Percentiles rank a stretch among this genome's conserved stretches.
phyloP scores from a whole-genome alignment of 2,113 vertebrate species.

The Nesospiza acunhae region DNA sequence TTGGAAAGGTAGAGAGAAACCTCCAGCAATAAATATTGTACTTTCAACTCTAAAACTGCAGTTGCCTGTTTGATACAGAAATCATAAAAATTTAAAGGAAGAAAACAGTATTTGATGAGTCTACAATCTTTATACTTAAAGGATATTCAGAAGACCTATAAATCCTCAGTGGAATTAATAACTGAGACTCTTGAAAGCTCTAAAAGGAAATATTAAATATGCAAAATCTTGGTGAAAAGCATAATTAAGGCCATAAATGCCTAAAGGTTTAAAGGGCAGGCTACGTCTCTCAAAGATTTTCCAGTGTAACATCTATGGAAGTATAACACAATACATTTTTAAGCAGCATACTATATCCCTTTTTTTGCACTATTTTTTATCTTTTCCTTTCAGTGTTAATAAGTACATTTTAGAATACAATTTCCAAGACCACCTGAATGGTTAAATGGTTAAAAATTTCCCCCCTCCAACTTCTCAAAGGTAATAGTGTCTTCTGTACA shows the following conservation, averaged over 20 bases:
- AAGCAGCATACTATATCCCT: not conserved
- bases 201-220: constrained; percentile 78
- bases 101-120: constrained; percentile 73
- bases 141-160: constrained; percentile 69
- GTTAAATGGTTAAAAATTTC: not conserved
- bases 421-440: not conserved
- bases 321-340: constrained; percentile 14
- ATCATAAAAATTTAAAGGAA: constrained; percentile 57
- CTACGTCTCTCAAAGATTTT: constrained; percentile 43
- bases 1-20: not conserved
- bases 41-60: constrained; percentile 21
- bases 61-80: constrained; percentile 44
- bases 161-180: constrained; percentile 75
- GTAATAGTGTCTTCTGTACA: not conserved
- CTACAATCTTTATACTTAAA: constrained; percentile 72
- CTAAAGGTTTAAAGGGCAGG: constrained; percentile 70
- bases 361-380: not conserved
- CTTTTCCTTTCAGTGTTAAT: not conserved
- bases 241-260: constrained; percentile 71
- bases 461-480: not conserved
- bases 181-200: constrained; percentile 75
- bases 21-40: not conserved
- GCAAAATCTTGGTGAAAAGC: constrained; percentile 79
- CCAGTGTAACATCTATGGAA: constrained; percentile 29
- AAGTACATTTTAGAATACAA: not conserved